Base-by-base conservation (phyloP, 2,113 vertebrate species). In the Rhea pennata region DNA sequence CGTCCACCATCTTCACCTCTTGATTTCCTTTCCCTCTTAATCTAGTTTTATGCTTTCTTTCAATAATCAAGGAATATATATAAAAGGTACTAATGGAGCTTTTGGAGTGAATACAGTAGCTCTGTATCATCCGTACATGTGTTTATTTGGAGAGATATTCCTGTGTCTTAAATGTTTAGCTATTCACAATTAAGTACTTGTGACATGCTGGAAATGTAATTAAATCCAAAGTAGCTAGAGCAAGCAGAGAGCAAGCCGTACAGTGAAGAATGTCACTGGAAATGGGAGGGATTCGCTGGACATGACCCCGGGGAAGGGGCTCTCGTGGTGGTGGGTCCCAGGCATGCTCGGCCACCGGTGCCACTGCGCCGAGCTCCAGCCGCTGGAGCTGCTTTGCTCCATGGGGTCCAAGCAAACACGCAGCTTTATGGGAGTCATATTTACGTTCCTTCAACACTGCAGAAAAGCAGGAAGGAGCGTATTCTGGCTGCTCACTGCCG, bases 121-220 rank as follows among this genome's bases (percentile, higher is more conserved):
- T 95, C 92, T 62, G 86, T 65, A 79, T 65, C 71, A 89, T 48
- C 87, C 69, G 58, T 72, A 65, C 51, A 69, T 77, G 96, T 42
- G 8, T n/a, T 26, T 92, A 91, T 94, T 64, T 53, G 11, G 74
- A 95, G 81, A 40, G 58, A 16, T 42, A 21, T 46, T 76, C 80
- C 87, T 95, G 85, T 62, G 90, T 59, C 80, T 69, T 76, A 76
- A 66, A 51, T 67, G 79, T 85, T 36, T 65, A 86, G 31, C 72
- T 95, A 10, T 81, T 92, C 72, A 90, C 93, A 92, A 82, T 90
- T 92, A 95, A 97, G 96, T 93, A 94, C 76, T 33, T 93, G 66
- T 9, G 42, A 26, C 33, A 26, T 73, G 65, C 79, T 92, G 90
- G 91, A 90, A 93, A 92, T 65, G 81, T 62, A 79, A 87, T 67